phyloP scores from a whole-genome alignment of 2,888 invertebrate genomes.

The Urechis unicinctus region DNA sequence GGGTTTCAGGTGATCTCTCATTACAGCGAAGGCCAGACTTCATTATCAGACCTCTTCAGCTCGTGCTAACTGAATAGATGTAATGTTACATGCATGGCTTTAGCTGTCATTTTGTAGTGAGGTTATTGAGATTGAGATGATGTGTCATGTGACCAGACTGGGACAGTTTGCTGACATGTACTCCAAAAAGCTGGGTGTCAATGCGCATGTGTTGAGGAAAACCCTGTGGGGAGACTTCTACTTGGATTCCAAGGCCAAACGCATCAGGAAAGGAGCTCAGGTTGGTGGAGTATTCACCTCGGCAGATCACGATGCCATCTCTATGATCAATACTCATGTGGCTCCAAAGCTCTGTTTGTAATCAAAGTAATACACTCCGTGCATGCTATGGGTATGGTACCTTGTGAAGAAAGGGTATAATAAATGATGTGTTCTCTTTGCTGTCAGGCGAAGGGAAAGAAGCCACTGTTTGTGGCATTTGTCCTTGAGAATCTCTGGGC shows the following conservation, averaged over 20 bases:
- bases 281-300: conserved; percentile 43
- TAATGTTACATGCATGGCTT: neutral
- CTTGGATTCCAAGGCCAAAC: conserved; percentile 75
- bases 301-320: no score
- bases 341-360: no score
- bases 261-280: conserved; percentile 79
- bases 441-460: conserved; percentile 70
- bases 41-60: neutral
- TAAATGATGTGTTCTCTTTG: no score
- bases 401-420: no score
- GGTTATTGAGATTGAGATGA: no score
- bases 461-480: conserved; percentile 85
- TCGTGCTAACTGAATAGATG: neutral
- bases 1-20: conserved; percentile 61
- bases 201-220: conserved; percentile 65
- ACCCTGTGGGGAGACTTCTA: conserved; percentile 94
- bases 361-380: no score
- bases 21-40: neutral
- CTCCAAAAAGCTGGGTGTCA: conserved; percentile 68
- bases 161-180: conserved; percentile 76
- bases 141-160: conserved; percentile 52
- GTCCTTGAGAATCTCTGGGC: conserved; percentile 86
- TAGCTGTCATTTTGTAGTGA: no score
- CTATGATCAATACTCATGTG: no score
- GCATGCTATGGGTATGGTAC: no score